Evolutionary conservation across 2,113 vertebrate species (phyloP).

Genomic region (Cebidichthys violaceus): DNA sequence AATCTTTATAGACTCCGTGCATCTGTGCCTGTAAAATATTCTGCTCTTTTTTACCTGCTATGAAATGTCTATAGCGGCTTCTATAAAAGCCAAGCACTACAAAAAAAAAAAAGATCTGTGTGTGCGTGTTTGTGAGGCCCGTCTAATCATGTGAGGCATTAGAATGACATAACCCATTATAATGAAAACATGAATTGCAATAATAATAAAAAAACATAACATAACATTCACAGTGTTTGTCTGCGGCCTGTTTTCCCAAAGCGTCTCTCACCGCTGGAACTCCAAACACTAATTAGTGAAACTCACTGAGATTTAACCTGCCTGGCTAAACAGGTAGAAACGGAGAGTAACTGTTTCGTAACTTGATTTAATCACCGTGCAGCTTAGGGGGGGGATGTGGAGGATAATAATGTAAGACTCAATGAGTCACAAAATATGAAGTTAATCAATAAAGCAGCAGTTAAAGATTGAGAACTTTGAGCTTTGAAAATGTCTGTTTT

Average conservation of each 20-base stretch:
- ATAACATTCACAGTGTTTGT: not conserved
- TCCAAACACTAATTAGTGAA: not conserved
- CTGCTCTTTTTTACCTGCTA: slow-evolving; percentile 33
- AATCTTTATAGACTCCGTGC: slow-evolving; percentile 49
- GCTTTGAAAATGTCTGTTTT: no score
- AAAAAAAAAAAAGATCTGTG: slow-evolving; percentile 4
- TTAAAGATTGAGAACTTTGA: not conserved
- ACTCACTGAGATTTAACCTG: not conserved
- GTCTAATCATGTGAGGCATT: slow-evolving; percentile 37
- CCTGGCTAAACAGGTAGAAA: not conserved
- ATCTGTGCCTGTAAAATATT: slow-evolving; percentile 58
- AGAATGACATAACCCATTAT: slow-evolving; percentile 30
- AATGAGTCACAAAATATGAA: slow-evolving; percentile 28
- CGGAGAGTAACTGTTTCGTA: not conserved
- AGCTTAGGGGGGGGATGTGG: not conserved
- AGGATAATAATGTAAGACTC: slow-evolving; percentile 10
- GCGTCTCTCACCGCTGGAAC: not conserved
- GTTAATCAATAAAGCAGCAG: slow-evolving; percentile 19
- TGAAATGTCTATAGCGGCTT: slow-evolving; percentile 36
- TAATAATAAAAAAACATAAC: not conserved
- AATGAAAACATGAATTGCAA: slow-evolving; percentile 8
- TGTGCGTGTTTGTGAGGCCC: not conserved
- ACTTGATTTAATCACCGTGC: slow-evolving; percentile 12
- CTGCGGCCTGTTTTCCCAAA: not conserved
- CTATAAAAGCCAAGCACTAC: slow-evolving; percentile 25